Conservation (phyloP, 2,888 invertebrate species). For the Ypsolopha sequella region DNA sequence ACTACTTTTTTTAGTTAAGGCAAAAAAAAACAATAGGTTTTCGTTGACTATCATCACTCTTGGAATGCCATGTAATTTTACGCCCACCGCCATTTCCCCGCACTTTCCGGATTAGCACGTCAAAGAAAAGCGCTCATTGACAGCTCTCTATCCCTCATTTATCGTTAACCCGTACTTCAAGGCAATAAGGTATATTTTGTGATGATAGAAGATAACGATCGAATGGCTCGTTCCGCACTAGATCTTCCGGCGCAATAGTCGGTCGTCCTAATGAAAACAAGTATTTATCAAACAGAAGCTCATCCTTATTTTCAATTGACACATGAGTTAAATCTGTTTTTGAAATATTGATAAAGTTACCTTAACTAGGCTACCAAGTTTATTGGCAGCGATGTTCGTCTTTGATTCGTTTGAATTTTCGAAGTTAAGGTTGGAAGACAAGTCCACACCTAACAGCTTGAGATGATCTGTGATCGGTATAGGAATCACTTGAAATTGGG, state of each 20-base stretch:
- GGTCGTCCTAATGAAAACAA: slow-evolving; percentile 1
- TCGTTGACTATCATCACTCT: no score
- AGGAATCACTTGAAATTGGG: no score
- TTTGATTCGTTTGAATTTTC: no score
- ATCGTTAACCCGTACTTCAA: not conserved
- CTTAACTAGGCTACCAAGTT: no score
- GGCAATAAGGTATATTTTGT: not conserved
- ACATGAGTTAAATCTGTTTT: no score
- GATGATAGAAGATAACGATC: not conserved
- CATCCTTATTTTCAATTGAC: not conserved
- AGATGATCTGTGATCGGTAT: no score
- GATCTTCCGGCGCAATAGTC: not conserved
- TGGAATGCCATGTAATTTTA: not conserved
- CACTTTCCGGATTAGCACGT: not conserved
- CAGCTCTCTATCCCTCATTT: not conserved
- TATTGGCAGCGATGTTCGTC: no score
- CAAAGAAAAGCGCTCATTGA: not conserved
- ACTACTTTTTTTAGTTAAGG: no score
- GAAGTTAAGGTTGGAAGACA: no score
- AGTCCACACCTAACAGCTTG: no score
- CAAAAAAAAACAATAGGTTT: no score
- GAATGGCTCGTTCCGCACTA: slow-evolving; percentile 1
- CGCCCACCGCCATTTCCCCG: not conserved
- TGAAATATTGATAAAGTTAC: no score
- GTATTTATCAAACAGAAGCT: not conserved